Conservation (phyloP, 2,888 invertebrate genomes). For the Ctenicera cuprea region DNA sequence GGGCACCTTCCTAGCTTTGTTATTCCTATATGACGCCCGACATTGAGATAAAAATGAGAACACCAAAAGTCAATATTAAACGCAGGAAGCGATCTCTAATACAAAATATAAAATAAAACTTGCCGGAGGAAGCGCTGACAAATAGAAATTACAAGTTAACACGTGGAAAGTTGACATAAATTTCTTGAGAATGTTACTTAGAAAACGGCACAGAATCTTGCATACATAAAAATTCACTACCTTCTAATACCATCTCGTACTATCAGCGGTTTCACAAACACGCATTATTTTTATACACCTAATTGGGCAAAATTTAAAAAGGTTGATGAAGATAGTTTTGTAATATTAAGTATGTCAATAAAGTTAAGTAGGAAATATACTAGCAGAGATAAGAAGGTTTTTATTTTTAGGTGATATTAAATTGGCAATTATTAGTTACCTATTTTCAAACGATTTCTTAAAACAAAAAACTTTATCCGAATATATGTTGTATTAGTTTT, state of each 20-base stretch:
- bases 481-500: not conserved
- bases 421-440: no score
- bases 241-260: conserved; percentile 37
- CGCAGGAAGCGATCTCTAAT: conserved; percentile 48
- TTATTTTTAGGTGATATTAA: no score
- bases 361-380: not conserved
- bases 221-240: conserved; percentile 43
- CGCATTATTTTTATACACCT: conserved; percentile 10
- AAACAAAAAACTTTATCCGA: not conserved
- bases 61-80: conserved; percentile 22
- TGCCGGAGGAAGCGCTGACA: conserved; percentile 43
- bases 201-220: conserved; percentile 46
- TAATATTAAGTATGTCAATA: conserved; percentile 8
- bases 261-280: conserved; percentile 13
- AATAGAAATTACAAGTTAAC: conserved; percentile 49
- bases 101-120: conserved; percentile 40
- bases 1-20: no score
- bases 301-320: conserved; percentile 9
- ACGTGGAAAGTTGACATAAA: conserved; percentile 53
- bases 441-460: no score
- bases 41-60: not conserved
- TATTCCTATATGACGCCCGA: no score
- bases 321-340: not conserved
- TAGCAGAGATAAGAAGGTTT: no score
- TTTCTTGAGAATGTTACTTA: conserved; percentile 45